phyloP scores from a whole-genome alignment of 30 jellyfish, hydroid and myxozoan genomes.

The Pelagia noctiluca region DNA sequence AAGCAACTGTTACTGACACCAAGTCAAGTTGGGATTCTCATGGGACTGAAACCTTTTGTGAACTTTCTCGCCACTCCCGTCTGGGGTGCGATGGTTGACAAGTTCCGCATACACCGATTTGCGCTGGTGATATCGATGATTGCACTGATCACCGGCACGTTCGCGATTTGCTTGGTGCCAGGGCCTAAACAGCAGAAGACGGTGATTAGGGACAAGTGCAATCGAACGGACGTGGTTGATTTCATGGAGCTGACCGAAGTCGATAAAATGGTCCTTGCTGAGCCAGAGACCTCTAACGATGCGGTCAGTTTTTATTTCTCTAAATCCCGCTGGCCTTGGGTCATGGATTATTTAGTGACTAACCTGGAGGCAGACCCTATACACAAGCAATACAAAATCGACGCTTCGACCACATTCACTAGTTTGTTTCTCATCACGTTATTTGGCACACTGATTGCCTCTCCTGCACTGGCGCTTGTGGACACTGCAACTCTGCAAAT shows the following conservation, averaged over 20 bases:
- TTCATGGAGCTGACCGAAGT: constrained; percentile 89
- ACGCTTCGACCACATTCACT: constrained; percentile 93
- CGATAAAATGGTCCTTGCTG: constrained; percentile 89
- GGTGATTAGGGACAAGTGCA: constrained; percentile 88
- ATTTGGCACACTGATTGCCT: constrained; percentile 95
- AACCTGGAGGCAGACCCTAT: constrained; percentile 79
- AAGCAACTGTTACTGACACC: constrained; percentile 93
- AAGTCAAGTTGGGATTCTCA: constrained; percentile 93
- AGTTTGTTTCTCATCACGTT: constrained; percentile 90
- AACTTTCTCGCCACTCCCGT: constrained; percentile 94
- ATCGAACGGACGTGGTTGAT: constrained; percentile 94
- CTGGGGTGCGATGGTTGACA: constrained; percentile 97
- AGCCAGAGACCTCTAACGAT: constrained; percentile 70
- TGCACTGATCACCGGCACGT: constrained; percentile 87
- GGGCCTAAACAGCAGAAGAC: constrained; percentile 96
- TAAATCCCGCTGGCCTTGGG: constrained; percentile 97
- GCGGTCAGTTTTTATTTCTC: constrained; percentile 86
- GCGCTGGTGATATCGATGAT: constrained; percentile 82
- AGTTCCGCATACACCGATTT: constrained; percentile 76
- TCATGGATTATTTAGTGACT: constrained; percentile 86
- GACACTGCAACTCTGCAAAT: constrained; percentile 97
- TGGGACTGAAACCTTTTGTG: constrained; percentile 96
- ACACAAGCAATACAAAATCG: constrained; percentile 82
- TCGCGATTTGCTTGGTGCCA: constrained; percentile 86
- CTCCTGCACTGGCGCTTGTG: constrained; percentile 98